Percentiles rank a stretch among this genome's conserved stretches.
phyloP scores from a whole-genome alignment of 2,888 invertebrate genomes.

The Dione juno region DNA sequence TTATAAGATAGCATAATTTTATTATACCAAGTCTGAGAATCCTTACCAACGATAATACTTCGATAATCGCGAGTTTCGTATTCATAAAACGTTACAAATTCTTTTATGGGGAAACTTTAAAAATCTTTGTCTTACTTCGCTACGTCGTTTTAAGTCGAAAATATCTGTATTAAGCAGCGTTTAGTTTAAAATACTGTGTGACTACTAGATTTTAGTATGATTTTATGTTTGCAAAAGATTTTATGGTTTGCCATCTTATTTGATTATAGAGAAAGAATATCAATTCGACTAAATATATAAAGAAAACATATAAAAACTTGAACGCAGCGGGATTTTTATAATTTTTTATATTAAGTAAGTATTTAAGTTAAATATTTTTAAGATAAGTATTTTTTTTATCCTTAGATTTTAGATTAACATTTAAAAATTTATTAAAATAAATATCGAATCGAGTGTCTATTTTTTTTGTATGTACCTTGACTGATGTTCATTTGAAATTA shows the following conservation, averaged over 20 bases:
- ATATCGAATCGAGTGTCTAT: no score
- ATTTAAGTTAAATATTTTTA: no score
- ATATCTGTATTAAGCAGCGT: constrained; percentile 21
- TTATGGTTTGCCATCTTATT: not conserved
- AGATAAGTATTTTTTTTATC: no score
- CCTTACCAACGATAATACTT: constrained; percentile 37
- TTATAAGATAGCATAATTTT: constrained; percentile 38
- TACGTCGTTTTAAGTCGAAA: constrained; percentile 18
- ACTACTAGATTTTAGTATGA: not conserved
- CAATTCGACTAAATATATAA: no score
- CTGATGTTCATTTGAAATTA: no score
- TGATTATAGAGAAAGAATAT: not conserved
- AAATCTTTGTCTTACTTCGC: constrained; percentile 57
- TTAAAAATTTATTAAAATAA: no score
- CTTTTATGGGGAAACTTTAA: constrained; percentile 76
- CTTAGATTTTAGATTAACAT: no score
- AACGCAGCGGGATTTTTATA: no score
- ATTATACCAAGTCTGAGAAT: constrained; percentile 38
- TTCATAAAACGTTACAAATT: constrained; percentile 72
- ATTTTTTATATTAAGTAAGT: no score
- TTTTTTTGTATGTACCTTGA: no score
- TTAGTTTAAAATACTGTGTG: constrained; percentile 15
- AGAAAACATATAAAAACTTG: no score
- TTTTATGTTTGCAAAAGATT: not conserved
- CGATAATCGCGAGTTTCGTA: constrained; percentile 47